phyloP scores from a whole-genome alignment of 2,113 vertebrate species.

The Pomatostomus ruficeps region DNA sequence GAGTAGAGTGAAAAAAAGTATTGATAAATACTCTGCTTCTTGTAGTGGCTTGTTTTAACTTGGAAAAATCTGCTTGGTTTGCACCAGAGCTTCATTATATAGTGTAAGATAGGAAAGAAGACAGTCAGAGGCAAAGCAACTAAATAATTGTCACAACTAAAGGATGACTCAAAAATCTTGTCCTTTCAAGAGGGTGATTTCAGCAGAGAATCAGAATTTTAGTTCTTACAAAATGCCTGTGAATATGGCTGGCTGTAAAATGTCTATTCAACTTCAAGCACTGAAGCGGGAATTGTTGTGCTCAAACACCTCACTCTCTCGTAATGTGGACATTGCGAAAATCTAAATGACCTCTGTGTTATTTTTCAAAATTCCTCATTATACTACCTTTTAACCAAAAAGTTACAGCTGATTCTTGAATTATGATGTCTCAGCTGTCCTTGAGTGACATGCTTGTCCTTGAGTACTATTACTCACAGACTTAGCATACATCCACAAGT shows the following conservation, averaged over 20 bases:
- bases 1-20: background rate
- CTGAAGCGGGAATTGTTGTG: background rate
- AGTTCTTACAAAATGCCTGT: background rate
- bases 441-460: background rate
- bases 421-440: background rate
- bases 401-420: background rate
- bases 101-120: background rate
- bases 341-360: background rate
- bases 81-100: background rate
- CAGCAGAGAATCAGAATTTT: background rate
- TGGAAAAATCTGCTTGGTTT: background rate
- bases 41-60: background rate
- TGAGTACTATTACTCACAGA: background rate
- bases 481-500: background rate
- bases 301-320: background rate
- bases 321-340: background rate
- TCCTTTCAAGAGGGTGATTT: background rate
- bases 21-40: conserved; percentile 14
- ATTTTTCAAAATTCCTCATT: background rate
- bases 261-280: background rate
- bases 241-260: background rate
- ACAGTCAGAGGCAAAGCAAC: background rate
- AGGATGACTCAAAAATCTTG: background rate
- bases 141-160: background rate
- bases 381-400: background rate